Evolutionary conservation across 2,888 invertebrate species (phyloP), one percentile per base, ranked within the genome.

Genomic region (Hecatera dysodea): DNA sequence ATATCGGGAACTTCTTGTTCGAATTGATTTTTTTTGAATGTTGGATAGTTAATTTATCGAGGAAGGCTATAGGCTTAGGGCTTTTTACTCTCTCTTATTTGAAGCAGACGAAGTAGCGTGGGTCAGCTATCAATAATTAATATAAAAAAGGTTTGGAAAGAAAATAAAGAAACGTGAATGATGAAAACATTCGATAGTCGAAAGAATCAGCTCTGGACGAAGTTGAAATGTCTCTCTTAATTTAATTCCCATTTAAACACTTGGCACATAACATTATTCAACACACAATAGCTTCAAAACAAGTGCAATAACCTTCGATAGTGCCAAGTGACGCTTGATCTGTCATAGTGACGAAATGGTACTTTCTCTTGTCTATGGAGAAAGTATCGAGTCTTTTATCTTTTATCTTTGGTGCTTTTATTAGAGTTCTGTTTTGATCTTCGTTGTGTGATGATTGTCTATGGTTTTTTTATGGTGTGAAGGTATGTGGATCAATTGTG

Each of bases 361-460:
- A 87, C 88, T 88, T 88, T 88, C 82, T 86, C 83, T 9, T 15
- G 67, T 1, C 75, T 0, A 19, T 52, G 48, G 82, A 84, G 88
- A 88, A 88, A 88, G 88, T 87, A 83, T 86, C 82, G 50, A 77
- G 53, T 67, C 81, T 80, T 80, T 52, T 84, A 77, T 81, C 79
- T 87, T 79, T 80, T 80, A 81, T 84, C 79, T 80, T 68, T 84
- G 73, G 27, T 67, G 53, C 78, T 83, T 74, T 77, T 81, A 79
- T 78, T 73, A 66, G 15, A 22, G 27, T 9, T 70, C 61, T 78
- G 78, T 77, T 79, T 81, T 81, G 72, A 75, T 82, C 68, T 80
- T 80, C 74, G 65, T 82, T 84, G 76, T 75, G 55, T 66, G 60
- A 39, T 39, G n/a, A 46, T 53, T 72, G 62, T 42, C 5, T 22